Base-by-base conservation (phyloP, 2,113 vertebrate genomes). In the Rhinopomastus cyanomelas region DNA sequence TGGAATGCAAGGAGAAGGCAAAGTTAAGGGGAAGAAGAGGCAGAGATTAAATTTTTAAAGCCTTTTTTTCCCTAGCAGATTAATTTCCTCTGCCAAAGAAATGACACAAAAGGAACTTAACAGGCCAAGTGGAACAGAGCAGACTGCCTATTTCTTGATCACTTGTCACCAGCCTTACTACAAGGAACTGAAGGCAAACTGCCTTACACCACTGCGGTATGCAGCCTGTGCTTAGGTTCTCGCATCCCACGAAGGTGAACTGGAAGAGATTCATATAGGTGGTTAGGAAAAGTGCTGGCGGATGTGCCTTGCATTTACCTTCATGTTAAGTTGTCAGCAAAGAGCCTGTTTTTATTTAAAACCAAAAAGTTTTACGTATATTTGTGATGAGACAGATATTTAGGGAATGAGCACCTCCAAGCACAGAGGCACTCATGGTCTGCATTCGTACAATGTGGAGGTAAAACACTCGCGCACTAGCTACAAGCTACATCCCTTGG, bases 381-480 rank as follows among this genome's bases (percentile, higher is more conserved):
- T 22, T 11, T 8, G 17, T 60, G 32, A 49, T 67, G n/a, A 67
- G 29, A n/a, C 9, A 57, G 37, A 32, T 39, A 44, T 12, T 12
- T 5, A 46, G 7, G 16, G 18, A 8, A 61, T 32, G 52, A 92
- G 36, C 62, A 79, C 22, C 27, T 48, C 46, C 49, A 36, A 1
- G 3, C 34, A 26, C 16, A 39, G 61, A 87, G 52, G 26, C 12
- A 37, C 36, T n/a, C 3, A 3, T 66, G 16, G 1, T n/a, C 64
- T 26, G 4, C 11, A 25, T 25, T 52, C 68, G 20, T 29, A 22
- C 5, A 39, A 36, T 0, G 4, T 21, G 17, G 20, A 21, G 2
- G 21, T 6, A 44, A 75, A 71, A 68, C 2, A 0, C 27, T 48
- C 30, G 7, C 3, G 1, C 7, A 5, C 57, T 0, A 5, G 13